phyloP scores from a whole-genome alignment of 1,140 invertebrate species.

The Anoplophora glabripennis region DNA sequence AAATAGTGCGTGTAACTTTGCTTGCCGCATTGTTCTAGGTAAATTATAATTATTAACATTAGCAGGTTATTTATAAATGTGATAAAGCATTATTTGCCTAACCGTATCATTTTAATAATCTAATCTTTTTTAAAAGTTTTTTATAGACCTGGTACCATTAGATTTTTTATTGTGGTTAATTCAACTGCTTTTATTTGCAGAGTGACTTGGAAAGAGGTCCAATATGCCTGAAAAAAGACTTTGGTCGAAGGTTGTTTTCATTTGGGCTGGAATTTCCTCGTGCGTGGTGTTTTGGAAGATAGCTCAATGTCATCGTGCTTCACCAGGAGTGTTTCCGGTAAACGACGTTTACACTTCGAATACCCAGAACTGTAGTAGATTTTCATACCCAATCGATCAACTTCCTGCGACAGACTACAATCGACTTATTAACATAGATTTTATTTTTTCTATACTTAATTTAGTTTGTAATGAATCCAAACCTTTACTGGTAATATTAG shows the following conservation, averaged over 20 bases:
- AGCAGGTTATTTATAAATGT: too few relatives aligned
- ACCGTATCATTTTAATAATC: too few relatives aligned
- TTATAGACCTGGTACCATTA: too few relatives aligned
- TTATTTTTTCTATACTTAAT: constrained; percentile 41
- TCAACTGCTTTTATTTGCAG: too few relatives aligned
- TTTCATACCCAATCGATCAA: constrained; percentile 15
- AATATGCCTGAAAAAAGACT: constrained; percentile 12
- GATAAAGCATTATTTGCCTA: too few relatives aligned
- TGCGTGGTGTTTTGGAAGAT: constrained; percentile 10
- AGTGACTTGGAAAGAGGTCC: neutral
- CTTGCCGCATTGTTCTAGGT: too few relatives aligned
- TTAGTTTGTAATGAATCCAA: constrained; percentile 36
- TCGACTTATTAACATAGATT: constrained; percentile 38
- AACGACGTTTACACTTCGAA: constrained; percentile 1
- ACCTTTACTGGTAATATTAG: constrained; percentile 59
- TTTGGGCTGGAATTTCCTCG: neutral
- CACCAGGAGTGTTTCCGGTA: neutral
- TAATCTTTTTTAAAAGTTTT: too few relatives aligned
- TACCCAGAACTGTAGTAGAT: neutral
- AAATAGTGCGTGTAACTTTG: too few relatives aligned
- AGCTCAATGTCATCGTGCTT: neutral
- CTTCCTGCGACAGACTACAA: constrained; percentile 38
- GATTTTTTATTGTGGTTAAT: too few relatives aligned
- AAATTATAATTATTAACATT: too few relatives aligned
- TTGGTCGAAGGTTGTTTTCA: constrained; percentile 1